These are phyloP conservation scores for Menura novaehollandiae DNA, from an alignment of 2,113 vertebrate genomes.

Conservation along the genomic window DNA sequence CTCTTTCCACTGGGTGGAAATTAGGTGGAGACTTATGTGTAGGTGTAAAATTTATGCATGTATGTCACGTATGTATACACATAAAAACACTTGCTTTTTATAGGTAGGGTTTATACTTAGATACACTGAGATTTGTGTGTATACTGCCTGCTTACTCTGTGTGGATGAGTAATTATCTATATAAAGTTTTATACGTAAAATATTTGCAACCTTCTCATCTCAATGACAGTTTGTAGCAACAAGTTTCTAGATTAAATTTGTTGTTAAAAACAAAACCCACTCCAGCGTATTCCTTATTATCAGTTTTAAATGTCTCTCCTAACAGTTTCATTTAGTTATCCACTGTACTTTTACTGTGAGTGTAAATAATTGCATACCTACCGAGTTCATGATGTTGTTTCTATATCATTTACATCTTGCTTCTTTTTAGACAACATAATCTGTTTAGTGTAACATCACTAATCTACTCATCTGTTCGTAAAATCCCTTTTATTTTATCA, in stretches of 20 bases:
- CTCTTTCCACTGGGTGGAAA: background rate
- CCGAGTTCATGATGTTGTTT: background rate
- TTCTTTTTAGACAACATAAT: background rate
- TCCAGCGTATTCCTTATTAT: background rate
- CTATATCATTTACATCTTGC: background rate
- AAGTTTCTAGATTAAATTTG: background rate
- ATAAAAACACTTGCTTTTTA: background rate
- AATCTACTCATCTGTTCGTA: background rate
- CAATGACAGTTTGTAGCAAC: background rate
- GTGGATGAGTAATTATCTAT: background rate
- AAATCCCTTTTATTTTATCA: background rate
- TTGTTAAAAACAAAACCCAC: background rate
- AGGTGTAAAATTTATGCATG: background rate
- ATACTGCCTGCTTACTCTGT: background rate
- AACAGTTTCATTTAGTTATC: background rate
- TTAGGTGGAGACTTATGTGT: background rate
- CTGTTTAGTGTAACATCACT: background rate
- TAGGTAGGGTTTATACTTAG: background rate
- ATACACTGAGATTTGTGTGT: background rate
- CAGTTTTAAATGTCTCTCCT: background rate
- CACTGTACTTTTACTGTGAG: background rate
- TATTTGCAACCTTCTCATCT: background rate
- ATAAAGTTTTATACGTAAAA: background rate
- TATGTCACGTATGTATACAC: accelerated
- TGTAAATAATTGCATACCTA: background rate